Conservation (phyloP, 2,797 vertebrate genomes). For the Passerculus sandwichensis region DNA sequence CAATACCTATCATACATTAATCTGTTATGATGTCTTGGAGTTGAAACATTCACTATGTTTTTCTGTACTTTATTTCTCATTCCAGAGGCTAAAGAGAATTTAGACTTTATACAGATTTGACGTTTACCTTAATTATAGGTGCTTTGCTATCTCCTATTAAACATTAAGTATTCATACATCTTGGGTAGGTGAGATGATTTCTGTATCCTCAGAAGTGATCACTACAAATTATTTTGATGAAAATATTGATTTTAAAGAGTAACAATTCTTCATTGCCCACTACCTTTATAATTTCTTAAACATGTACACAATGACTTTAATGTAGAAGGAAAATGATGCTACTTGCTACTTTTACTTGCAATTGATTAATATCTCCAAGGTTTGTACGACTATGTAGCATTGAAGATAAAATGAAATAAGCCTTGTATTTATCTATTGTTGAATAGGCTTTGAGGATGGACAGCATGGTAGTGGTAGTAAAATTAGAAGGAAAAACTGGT, state of each 20-base stretch:
- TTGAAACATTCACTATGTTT: background rate
- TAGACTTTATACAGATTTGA: background rate
- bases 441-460: background rate
- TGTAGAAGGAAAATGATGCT: background rate
- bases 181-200: background rate
- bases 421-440: background rate
- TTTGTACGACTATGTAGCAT: background rate
- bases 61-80: background rate
- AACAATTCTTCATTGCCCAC: background rate
- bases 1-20: background rate
- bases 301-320: rapidly evolving
- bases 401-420: background rate
- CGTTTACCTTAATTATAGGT: background rate
- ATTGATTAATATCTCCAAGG: background rate
- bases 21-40: background rate
- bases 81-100: background rate
- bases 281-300: background rate
- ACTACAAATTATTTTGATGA: background rate
- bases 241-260: slow-evolving; percentile 6
- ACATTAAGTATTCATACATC: background rate
- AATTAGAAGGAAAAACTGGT: background rate
- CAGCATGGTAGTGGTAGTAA: background rate
- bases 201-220: background rate
- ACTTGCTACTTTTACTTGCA: background rate
- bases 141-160: background rate